Conservation (phyloP, 2,888 invertebrate species). For the Cataglyphis albicans region DNA sequence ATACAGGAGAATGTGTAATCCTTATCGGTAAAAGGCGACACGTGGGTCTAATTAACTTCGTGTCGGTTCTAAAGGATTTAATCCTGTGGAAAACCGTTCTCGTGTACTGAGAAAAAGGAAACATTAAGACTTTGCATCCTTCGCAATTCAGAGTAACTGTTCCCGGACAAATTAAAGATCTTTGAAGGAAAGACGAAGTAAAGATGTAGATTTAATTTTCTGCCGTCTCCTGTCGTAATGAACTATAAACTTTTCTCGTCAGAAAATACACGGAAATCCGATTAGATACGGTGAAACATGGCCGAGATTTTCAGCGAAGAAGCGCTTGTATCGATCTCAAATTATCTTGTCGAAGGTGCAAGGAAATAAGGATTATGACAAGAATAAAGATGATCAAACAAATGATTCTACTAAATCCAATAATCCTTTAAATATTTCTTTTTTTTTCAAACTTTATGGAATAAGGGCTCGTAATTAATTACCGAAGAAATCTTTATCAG, state of each 20-base stretch:
- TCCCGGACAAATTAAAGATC: constrained; percentile 62
- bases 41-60: constrained; percentile 76
- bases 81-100: constrained; percentile 71
- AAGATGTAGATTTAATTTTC: constrained; percentile 44
- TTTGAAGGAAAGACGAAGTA: constrained; percentile 19
- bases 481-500: background rate
- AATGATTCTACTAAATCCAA: background rate
- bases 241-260: constrained; percentile 29
- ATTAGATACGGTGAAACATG: background rate
- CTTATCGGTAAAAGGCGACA: constrained; percentile 69
- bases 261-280: background rate
- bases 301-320: constrained; percentile 16
- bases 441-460: background rate
- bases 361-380: background rate
- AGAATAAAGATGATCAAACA: constrained; percentile 13
- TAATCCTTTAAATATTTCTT: background rate
- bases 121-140: constrained; percentile 67
- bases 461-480: constrained; percentile 6
- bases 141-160: constrained; percentile 61
- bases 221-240: background rate
- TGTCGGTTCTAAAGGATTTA: constrained; percentile 70
- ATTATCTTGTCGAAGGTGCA: background rate
- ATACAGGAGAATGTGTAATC: constrained; percentile 60
- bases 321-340: background rate
- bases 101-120: constrained; percentile 59